Evolutionary conservation across 2,888 invertebrate species (phyloP).

Genomic region (Limenitis camilla): DNA sequence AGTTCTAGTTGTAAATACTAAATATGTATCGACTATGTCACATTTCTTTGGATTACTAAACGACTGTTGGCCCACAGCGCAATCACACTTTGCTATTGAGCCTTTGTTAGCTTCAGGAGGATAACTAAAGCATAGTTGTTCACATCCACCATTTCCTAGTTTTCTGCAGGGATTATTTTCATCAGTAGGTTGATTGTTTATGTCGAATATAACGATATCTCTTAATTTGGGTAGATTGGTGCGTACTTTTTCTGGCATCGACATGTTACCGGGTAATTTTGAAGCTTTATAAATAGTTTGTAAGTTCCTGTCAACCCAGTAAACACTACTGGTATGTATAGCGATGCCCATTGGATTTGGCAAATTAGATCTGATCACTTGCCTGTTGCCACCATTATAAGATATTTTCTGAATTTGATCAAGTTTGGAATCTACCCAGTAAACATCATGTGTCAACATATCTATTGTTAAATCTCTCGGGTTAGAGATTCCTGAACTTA

Average conservation of each 20-base stretch:
- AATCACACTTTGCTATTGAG: conserved; percentile 85
- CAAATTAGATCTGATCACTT: conserved; percentile 87
- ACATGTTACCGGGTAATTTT: conserved; percentile 82
- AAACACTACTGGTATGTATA: conserved; percentile 87
- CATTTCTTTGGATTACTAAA: conserved; percentile 81
- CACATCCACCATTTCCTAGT: conserved; percentile 87
- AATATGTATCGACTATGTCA: conserved; percentile 87
- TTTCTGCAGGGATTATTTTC: conserved; percentile 86
- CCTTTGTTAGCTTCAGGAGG: conserved; percentile 78
- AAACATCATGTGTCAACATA: conserved; percentile 94
- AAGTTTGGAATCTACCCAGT: conserved; percentile 96
- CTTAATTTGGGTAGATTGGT: conserved; percentile 89
- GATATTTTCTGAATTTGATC: conserved; percentile 96
- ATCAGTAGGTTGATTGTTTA: conserved; percentile 89
- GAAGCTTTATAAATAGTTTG: conserved; percentile 87
- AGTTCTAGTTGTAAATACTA: conserved; percentile 95
- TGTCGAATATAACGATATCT: conserved; percentile 93
- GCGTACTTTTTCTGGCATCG: conserved; percentile 81
- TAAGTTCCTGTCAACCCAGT: conserved; percentile 96
- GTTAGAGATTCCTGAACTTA: conserved; percentile 91
- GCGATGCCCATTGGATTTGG: conserved; percentile 97
- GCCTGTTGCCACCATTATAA: conserved; percentile 85
- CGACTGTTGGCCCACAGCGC: conserved; percentile 88
- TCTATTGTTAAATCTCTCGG: conserved; percentile 94
- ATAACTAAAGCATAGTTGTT: conserved; percentile 96